Percentiles rank a stretch among this genome's conserved stretches.
Evolutionary conservation across 2,888 invertebrate genomes (phyloP).

Genomic region (Mechanitis messenoides): DNA sequence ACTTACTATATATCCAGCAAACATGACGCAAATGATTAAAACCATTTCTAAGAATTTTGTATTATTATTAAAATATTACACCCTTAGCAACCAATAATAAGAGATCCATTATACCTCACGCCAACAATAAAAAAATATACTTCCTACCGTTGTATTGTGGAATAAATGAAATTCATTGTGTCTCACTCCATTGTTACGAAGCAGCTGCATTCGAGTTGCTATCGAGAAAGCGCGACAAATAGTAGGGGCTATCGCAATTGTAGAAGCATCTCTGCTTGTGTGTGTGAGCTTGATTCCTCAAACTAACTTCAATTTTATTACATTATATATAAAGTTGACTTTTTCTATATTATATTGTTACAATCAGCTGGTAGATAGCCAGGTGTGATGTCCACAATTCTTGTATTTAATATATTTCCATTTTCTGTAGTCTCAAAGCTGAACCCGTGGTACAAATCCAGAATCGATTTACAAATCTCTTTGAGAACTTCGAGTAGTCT

Average conservation of each 20-base stretch:
- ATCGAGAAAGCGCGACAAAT: conserved; percentile 6
- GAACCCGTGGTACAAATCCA: no score
- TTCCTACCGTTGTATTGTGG: conserved; percentile 28
- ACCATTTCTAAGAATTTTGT: background rate
- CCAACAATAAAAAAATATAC: conserved; percentile 24
- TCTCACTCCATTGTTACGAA: conserved; percentile 29
- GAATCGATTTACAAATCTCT: no score
- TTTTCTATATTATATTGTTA: background rate
- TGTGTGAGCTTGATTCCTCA: no score
- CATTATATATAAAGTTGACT: background rate
- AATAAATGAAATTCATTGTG: conserved; percentile 23
- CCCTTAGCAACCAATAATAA: conserved; percentile 6
- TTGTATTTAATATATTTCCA: no score
- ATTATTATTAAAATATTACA: conserved; percentile 1
- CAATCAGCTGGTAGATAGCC: conserved; percentile 1
- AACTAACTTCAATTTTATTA: background rate
- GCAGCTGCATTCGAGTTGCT: conserved; percentile 23
- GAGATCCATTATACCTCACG: conserved; percentile 8
- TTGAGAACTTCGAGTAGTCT: no score
- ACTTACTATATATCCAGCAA: no score
- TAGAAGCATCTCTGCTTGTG: no score
- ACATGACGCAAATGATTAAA: background rate
- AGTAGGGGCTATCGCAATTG: conserved; percentile 4
- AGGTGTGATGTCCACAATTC: background rate
- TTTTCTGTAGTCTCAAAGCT: no score